Conservation (phyloP, 2,797 vertebrate genomes). For the Eleutherodactylus coqui region DNA sequence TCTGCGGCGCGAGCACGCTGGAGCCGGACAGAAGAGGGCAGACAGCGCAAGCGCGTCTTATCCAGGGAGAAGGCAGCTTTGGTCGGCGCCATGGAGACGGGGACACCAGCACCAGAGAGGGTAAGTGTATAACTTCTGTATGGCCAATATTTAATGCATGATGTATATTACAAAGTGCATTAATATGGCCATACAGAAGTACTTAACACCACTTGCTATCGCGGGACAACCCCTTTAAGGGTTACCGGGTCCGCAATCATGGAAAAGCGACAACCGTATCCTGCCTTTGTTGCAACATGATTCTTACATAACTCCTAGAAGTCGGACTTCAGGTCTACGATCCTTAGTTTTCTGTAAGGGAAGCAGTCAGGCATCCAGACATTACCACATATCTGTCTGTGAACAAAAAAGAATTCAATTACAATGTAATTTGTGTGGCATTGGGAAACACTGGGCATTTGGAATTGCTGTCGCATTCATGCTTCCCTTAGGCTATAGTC, state of each 20-base stretch:
- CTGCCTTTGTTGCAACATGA: background rate
- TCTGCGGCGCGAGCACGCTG: too few species aligned
- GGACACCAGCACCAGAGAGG: too few species aligned
- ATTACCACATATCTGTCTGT: slow-evolving; percentile 14
- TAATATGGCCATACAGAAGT: too few species aligned
- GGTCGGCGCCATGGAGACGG: too few species aligned
- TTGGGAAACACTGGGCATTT: background rate
- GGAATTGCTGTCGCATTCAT: background rate
- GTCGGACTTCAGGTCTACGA: background rate
- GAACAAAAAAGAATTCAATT: background rate
- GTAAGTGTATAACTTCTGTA: too few species aligned
- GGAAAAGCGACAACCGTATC: background rate
- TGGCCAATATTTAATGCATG: too few species aligned
- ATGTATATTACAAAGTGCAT: too few species aligned
- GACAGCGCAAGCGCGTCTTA: too few species aligned
- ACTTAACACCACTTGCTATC: too few species aligned
- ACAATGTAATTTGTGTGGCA: background rate
- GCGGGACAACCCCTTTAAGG: too few species aligned
- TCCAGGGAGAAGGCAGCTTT: too few species aligned
- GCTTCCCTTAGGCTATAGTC: background rate
- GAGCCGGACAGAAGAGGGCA: too few species aligned
- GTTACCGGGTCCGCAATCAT: background rate
- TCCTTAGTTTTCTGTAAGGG: background rate
- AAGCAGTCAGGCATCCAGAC: background rate
- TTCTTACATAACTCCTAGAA: background rate